These are phyloP conservation scores for Heliopora coerulea DNA, from an alignment of 92 coral and sea anemone genomes.

Conservation along the genomic window DNA sequence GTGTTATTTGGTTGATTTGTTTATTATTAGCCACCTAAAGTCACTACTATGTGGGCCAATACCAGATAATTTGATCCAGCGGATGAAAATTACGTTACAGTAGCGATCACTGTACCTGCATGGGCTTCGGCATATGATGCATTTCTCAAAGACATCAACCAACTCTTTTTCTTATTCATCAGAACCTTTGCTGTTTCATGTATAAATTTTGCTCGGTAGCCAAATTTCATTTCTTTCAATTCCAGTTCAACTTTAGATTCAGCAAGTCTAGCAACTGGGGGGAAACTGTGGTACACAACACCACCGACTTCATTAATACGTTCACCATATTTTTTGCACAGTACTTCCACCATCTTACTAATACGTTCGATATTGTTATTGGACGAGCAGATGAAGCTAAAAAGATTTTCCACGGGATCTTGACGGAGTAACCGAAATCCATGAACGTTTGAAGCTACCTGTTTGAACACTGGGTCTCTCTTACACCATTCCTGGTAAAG, in stretches of 20 bases:
- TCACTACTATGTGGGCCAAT: too few relatives aligned
- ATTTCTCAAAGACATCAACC: constrained; percentile 74
- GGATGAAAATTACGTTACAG: too few relatives aligned
- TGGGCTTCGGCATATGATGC: constrained; percentile 75
- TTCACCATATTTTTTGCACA: constrained; percentile 79
- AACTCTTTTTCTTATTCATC: constrained; percentile 54
- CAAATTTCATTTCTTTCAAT: constrained; percentile 77
- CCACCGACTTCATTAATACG: constrained; percentile 61
- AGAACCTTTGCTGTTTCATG: constrained; percentile 68
- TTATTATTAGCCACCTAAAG: too few relatives aligned
- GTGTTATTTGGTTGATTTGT: too few relatives aligned
- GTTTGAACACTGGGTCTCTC: constrained; percentile 62
- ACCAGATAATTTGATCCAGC: too few relatives aligned
- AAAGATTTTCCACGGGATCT: constrained; percentile 88
- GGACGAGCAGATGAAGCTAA: constrained; percentile 93
- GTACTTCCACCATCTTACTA: constrained; percentile 72
- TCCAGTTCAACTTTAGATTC: constrained; percentile 67
- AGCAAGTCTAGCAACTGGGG: constrained; percentile 57
- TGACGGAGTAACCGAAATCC: constrained; percentile 82
- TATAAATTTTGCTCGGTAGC: constrained; percentile 94
- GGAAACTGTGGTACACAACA: constrained; percentile 63
- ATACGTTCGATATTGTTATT: constrained; percentile 91
- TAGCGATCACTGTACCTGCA: constrained; percentile 54
- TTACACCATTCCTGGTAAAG: constrained; percentile 71
- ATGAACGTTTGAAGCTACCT: constrained; percentile 57